Percentiles rank a stretch among this genome's conserved stretches.
phyloP scores from a whole-genome alignment of 1,140 invertebrate genomes.

The Thaumatotibia leucotreta region DNA sequence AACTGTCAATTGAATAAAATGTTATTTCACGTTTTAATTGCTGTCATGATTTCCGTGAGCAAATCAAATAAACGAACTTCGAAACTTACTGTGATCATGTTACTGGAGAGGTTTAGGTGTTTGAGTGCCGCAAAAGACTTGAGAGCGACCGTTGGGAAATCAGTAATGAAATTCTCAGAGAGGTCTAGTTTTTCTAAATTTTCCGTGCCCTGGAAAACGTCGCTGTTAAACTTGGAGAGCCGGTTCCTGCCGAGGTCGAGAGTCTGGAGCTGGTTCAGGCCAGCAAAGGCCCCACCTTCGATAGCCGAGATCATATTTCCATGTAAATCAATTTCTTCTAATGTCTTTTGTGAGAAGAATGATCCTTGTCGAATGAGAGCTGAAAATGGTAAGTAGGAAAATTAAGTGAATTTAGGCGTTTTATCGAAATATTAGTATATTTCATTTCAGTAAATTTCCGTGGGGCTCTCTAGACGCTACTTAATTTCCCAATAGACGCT shows the following conservation, averaged over 20 bases:
- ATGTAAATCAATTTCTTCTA: slow-evolving; percentile 86
- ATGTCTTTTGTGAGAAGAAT: slow-evolving; percentile 80
- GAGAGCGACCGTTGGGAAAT: slow-evolving; percentile 88
- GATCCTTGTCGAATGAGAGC: slow-evolving; percentile 80
- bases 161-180: slow-evolving; percentile 89
- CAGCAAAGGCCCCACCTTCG: slow-evolving; percentile 84
- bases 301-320: slow-evolving; percentile 85
- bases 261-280: slow-evolving; percentile 80
- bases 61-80: not conserved
- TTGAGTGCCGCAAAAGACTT: slow-evolving; percentile 82
- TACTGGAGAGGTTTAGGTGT: slow-evolving; percentile 88
- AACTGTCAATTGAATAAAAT: not conserved
- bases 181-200: slow-evolving; percentile 87
- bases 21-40: not conserved
- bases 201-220: slow-evolving; percentile 86
- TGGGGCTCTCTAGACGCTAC: not conserved
- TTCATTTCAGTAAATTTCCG: not conserved
- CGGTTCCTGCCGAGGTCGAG: slow-evolving; percentile 87
- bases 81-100: slow-evolving; percentile 85
- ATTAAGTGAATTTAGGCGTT: too few relatives aligned
- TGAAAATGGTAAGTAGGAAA: slow-evolving; percentile 62
- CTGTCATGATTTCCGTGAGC: not conserved
- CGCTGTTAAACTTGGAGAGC: slow-evolving; percentile 86
- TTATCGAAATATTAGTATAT: too few relatives aligned
- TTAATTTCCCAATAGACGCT: not conserved